Conservation (phyloP, 2,113 vertebrate species). For the Mormyrus iriodes region DNA sequence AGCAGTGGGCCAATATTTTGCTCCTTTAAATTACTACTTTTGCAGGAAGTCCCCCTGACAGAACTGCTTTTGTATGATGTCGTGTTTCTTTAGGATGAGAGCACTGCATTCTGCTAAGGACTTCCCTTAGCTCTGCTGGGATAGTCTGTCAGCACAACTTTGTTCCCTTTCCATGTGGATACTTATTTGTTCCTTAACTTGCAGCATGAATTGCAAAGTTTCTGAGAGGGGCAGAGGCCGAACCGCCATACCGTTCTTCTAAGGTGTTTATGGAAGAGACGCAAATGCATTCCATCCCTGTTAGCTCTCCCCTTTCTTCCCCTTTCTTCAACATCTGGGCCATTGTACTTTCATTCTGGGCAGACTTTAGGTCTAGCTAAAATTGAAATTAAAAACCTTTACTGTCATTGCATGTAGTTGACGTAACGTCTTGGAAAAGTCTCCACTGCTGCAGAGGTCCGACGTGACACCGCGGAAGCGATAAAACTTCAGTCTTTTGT, state of each 20-base stretch:
- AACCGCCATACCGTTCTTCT: background rate
- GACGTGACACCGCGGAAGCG: background rate
- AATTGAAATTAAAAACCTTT: background rate
- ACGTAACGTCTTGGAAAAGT: background rate
- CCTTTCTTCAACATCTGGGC: background rate
- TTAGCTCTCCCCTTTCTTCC: background rate
- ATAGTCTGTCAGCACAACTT: constrained; percentile 33
- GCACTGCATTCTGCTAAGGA: constrained; percentile 25
- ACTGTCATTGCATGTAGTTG: background rate
- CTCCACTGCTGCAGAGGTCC: background rate
- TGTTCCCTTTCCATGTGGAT: constrained; percentile 31
- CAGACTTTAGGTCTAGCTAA: background rate
- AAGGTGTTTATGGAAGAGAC: background rate
- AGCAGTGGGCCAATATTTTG: constrained; percentile 24
- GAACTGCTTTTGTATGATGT: constrained; percentile 36
- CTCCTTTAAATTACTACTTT: constrained; percentile 39
- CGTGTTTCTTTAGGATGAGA: constrained; percentile 48
- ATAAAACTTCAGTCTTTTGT: background rate
- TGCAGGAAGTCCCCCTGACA: constrained; percentile 26
- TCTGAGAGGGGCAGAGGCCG: background rate
- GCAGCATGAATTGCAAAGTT: constrained; percentile 28
- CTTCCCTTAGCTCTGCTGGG: constrained; percentile 37
- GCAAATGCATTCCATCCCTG: background rate
- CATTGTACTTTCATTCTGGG: background rate
- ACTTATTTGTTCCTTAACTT: constrained; percentile 36